Evolutionary conservation across 2,797 vertebrate genomes (phyloP).

Genomic region (Crocodylus rhombifer): DNA sequence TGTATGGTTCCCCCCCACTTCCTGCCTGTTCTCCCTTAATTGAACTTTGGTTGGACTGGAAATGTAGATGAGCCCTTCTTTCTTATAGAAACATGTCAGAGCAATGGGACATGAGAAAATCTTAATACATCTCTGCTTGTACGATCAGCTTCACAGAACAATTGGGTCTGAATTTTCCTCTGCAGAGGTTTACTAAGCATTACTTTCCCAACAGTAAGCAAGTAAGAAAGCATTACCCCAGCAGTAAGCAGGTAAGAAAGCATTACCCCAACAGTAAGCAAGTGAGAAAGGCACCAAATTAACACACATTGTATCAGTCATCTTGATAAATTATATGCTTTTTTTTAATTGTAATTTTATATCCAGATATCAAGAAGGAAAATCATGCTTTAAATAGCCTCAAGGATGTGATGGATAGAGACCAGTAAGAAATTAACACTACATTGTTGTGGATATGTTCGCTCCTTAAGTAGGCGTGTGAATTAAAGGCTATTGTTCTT

Average conservation of each 20-base stretch:
- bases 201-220: not conserved
- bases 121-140: not conserved
- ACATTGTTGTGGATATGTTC: not conserved
- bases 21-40: not conserved
- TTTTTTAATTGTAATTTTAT: not conserved
- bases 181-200: not conserved
- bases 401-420: not conserved
- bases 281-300: not conserved
- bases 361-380: not conserved
- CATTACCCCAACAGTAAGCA: not conserved
- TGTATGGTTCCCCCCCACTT: not conserved
- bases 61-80: not conserved
- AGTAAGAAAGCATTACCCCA: not conserved
- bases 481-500: not conserved
- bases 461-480: not conserved
- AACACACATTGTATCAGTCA: not conserved
- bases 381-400: not conserved
- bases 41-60: not conserved
- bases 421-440: not conserved
- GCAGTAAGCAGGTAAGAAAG: not conserved
- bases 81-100: not conserved
- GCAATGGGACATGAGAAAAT: not conserved
- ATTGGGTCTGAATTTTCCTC: not conserved
- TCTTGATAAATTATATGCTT: not conserved
- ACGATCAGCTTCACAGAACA: not conserved